Base-by-base conservation (phyloP, 2,113 vertebrate species). In the Nerophis lumbriciformis region DNA sequence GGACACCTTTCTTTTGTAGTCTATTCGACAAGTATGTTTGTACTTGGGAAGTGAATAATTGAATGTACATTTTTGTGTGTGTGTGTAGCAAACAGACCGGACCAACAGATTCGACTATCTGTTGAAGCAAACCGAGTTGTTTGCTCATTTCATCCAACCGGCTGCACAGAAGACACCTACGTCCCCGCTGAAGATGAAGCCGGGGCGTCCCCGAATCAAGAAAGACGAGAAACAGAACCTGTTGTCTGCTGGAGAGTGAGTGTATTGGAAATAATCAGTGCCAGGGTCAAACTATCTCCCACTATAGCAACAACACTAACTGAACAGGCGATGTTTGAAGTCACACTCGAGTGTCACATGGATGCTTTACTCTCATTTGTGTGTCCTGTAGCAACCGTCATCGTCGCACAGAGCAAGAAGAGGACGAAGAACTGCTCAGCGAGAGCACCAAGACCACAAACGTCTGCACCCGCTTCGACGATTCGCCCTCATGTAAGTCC, bases 21-120 rank as follows among this genome's bases (percentile, higher is more conserved):
- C 13, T 5, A 12, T 19, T 2, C 1, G 4, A 8, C 5, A 36
- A 11, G 5, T 44, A n/a, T 36, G 49, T 53, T 5, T 67, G n/a
- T 39, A 61, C 1, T 49, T 53, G 5, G 3, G 28, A 12, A 12
- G 60, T 44, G n/a, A 11, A 0, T 72, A 49, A 63, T 35, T 15
- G 39, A 5, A 1, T 12, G 3, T 48, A 45, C 19, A 5, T 58
- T n/a, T 63, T 1, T 63, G 9, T 15, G 73, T 67, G 36, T 67
- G 36, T 85, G 8, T 82, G 89, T 81, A 99, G 97, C 91, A 93
- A 95, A 94, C 95, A 60, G 97, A 99, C 75, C 91, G 95, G 71
- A 93, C 96, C 83, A 99, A 99, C 89, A 91, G 97, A 90, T 99
- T 99, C 89, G 97, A 99, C 48, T 99, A 99, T 90, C 90, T 99